Base-by-base conservation (phyloP, 2,888 invertebrate genomes). In the Adelognathus sp. region DNA sequence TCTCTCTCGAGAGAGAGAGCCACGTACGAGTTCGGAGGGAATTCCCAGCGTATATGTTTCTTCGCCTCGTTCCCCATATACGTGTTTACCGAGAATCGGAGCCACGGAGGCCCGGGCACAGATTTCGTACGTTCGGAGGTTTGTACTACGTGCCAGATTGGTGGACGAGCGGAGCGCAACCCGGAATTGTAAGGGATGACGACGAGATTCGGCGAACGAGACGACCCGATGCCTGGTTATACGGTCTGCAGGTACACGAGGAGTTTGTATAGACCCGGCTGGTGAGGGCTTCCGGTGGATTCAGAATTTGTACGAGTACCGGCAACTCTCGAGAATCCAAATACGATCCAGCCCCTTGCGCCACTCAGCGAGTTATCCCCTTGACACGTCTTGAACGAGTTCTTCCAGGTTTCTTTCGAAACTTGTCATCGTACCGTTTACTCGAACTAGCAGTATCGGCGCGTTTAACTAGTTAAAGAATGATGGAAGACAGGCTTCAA, bases 141-240 rank as follows among this genome's bases (percentile, higher is more conserved):
- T 79, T 75, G 75, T 46, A 50, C 71, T 79, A 79, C 79, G 75
- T 79, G 79, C 75, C 61, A 56, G 69, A 41, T 24, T 54, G 54
- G 31, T 16, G 54, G 18, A 54, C 64, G 54, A 39, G 46, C 66
- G 54, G n/a, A n/a, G n/a, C n/a, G n/a, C n/a, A n/a, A n/a, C n/a
- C 56, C 71, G 61, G 63, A 79, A 79, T 75, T 75, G 71, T 71
- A 72, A 75, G 67, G 63, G 67, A n/a, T n/a, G n/a, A 75, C 71
- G 79, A 79, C 66, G 71, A 67, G 71, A 74, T 75, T 61, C 44
- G 61, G 4, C 21, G 64, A 79, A 67, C 75, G 71, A 67, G 66
- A 67, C 75, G 71, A 67, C 66, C 66, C 61, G 75, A 75, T 63
- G 66, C 70, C 27, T 39, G 39, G 11, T 27, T 33, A 44, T 14